These are phyloP conservation scores for Phocides pigmalion DNA, from an alignment of 1,140 invertebrate species.

Conservation along the genomic window DNA sequence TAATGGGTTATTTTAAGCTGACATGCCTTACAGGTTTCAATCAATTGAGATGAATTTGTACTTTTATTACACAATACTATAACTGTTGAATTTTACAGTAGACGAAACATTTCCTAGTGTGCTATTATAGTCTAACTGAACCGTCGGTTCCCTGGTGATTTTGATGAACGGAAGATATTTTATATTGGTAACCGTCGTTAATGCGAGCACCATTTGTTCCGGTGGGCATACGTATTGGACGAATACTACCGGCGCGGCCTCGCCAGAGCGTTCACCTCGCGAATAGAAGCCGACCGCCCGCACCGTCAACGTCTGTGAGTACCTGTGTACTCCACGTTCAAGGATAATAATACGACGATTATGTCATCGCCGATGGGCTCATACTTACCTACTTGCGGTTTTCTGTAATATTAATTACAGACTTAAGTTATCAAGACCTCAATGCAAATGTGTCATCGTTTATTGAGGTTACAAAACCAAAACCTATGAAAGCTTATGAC, in stretches of 20 bases:
- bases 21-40: slow-evolving; percentile 37
- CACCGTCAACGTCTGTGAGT: slow-evolving; percentile 49
- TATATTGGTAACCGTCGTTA: slow-evolving; percentile 32
- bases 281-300: slow-evolving; percentile 55
- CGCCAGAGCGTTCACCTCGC: slow-evolving; percentile 76
- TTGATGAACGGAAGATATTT: slow-evolving; percentile 35
- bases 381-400: slow-evolving; percentile 16
- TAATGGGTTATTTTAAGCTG: slow-evolving; percentile 64
- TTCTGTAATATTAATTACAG: slow-evolving; percentile 6
- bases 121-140: neutral
- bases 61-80: neutral
- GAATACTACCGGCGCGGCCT: slow-evolving; percentile 58
- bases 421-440: neutral
- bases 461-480: no score
- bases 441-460: no score
- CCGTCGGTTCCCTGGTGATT: neutral
- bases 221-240: slow-evolving; percentile 48
- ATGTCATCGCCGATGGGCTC: slow-evolving; percentile 56
- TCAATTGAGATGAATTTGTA: slow-evolving; percentile 12
- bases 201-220: slow-evolving; percentile 57
- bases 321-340: slow-evolving; percentile 65
- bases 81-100: neutral
- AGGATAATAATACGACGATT: slow-evolving; percentile 65
- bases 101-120: neutral
- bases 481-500: slow-evolving; percentile 24